A percentile compares a stretch with the other conserved stretches of the same genome.
Conservation (phyloP, 2,888 invertebrate genomes). For the Acanthoscelides obtectus region DNA sequence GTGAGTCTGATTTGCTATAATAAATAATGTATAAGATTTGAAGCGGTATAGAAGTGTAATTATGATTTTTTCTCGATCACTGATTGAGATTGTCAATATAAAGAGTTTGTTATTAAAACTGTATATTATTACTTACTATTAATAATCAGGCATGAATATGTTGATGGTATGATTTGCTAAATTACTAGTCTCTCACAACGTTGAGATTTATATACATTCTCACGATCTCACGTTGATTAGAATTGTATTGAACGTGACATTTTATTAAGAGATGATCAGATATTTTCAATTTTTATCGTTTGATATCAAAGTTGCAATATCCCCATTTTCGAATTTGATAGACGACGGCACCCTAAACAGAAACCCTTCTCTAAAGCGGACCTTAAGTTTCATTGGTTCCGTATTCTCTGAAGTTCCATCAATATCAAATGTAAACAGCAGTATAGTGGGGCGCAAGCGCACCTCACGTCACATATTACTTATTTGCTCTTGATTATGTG, state of each 20-base stretch:
- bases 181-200: background rate
- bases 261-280: background rate
- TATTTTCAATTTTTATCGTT: no score
- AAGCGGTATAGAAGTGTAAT: background rate
- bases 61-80: background rate
- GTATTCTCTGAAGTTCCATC: no score
- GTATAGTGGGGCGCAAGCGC: no score
- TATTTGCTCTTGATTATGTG: no score
- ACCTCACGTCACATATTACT: no score
- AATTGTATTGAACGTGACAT: background rate
- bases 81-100: background rate
- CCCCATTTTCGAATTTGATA: no score
- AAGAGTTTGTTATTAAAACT: background rate
- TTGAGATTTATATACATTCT: no score
- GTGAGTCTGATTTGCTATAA: background rate
- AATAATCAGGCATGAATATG: background rate
- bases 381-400: no score
- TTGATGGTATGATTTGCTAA: background rate
- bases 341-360: no score
- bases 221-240: background rate
- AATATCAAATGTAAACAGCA: no score
- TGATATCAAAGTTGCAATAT: no score
- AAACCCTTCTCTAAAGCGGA: no score
- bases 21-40: background rate
- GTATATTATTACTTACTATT: background rate